A percentile compares a stretch with the other conserved stretches of the same genome.
Conservation (phyloP, 2,888 invertebrate genomes). For the Smittia sp. region DNA sequence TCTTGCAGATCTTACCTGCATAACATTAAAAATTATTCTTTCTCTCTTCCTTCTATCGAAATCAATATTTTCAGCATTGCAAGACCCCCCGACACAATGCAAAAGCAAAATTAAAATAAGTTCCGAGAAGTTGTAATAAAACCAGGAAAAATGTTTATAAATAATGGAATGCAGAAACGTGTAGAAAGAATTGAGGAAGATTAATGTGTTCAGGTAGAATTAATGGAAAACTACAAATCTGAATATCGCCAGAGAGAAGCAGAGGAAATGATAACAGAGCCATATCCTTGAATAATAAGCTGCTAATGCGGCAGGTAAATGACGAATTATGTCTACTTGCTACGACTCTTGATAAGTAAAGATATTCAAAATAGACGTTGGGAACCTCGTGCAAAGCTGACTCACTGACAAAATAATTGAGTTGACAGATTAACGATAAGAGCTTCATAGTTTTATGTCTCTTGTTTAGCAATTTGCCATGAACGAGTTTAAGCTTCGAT, state of each 20-base stretch:
- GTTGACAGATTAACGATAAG: no score
- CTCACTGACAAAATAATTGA: no score
- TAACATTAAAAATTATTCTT: not conserved
- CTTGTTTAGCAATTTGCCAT: no score
- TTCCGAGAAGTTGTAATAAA: slow-evolving; percentile 39
- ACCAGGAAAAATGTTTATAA: slow-evolving; percentile 12
- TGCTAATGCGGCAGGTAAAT: not conserved
- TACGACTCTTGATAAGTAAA: no score
- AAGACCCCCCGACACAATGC: not conserved
- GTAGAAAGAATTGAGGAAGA: not conserved
- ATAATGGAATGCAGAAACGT: slow-evolving; percentile 15
- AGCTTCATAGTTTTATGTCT: no score
- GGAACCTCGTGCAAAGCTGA: no score
- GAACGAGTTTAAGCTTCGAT: no score
- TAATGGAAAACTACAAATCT: slow-evolving; percentile 2
- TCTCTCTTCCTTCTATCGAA: not conserved
- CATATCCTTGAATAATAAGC: not conserved
- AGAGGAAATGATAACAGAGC: not conserved
- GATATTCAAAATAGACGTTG: no score
- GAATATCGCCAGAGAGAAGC: not conserved
- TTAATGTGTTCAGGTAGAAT: slow-evolving; percentile 9
- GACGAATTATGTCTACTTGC: not conserved
- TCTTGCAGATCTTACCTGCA: no score
- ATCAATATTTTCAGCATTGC: not conserved
- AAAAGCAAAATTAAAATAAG: slow-evolving; percentile 31